Percentiles rank a stretch among this genome's conserved stretches.
Evolutionary conservation across 2,797 vertebrate genomes (phyloP).

Genomic region (Argyrosomus regius): DNA sequence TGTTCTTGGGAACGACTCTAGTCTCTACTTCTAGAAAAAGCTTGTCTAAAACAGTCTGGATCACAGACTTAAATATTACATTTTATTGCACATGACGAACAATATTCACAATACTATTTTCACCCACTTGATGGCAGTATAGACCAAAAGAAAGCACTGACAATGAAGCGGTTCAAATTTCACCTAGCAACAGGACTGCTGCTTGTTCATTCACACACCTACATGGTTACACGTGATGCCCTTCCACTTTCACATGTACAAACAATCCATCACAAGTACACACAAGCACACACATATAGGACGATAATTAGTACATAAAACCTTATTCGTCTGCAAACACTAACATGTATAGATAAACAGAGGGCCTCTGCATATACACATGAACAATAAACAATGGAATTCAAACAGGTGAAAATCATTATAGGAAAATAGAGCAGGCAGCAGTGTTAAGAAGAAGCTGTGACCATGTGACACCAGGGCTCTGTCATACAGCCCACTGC

Average conservation of each 20-base stretch:
- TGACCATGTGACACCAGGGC: conserved; percentile 53
- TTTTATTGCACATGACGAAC: background rate
- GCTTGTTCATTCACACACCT: conserved; percentile 80
- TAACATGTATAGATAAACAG: background rate
- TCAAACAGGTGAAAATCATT: conserved; percentile 19
- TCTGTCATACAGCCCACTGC: conserved; percentile 50
- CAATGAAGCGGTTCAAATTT: conserved; percentile 53
- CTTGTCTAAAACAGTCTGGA: background rate
- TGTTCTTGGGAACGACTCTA: background rate
- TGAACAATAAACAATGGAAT: conserved; percentile 27
- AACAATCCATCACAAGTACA: conserved; percentile 68
- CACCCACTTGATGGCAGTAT: conserved; percentile 63
- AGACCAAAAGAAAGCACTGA: conserved; percentile 40
- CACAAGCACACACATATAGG: conserved; percentile 20
- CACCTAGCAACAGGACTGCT: conserved; percentile 79
- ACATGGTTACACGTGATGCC: conserved; percentile 73
- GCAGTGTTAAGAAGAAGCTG: conserved; percentile 13
- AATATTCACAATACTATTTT: background rate
- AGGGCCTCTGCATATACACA: background rate
- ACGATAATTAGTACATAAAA: background rate
- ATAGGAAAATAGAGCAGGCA: conserved; percentile 21
- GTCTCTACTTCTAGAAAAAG: background rate
- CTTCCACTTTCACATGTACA: conserved; percentile 70
- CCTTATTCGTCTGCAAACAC: background rate
- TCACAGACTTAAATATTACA: background rate